These are phyloP conservation scores for Ligdia adustata DNA, from an alignment of 2,888 invertebrate species.

Conservation along the genomic window DNA sequence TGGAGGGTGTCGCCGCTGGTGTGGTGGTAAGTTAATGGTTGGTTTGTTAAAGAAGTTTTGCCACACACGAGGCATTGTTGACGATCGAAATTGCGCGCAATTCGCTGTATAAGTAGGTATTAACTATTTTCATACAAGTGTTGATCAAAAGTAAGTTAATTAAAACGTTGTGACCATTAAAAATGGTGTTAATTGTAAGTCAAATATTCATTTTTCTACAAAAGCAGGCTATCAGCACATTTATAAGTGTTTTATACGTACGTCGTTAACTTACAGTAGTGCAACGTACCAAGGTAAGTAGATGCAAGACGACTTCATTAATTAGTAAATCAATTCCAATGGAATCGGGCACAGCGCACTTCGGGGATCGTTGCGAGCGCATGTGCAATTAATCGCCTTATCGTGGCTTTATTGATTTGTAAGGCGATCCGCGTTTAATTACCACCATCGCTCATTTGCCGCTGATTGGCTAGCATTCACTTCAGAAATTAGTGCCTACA, in stretches of 20 bases:
- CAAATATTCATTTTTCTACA: too few relatives aligned
- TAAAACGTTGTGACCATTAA: too few relatives aligned
- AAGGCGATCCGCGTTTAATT: slow-evolving; percentile 83
- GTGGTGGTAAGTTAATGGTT: slow-evolving; percentile 53
- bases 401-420: slow-evolving; percentile 80
- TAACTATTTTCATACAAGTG: too few relatives aligned
- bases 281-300: too few relatives aligned
- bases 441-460: slow-evolving; percentile 77
- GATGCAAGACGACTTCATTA: slow-evolving; percentile 14
- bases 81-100: too few relatives aligned
- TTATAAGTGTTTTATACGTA: too few relatives aligned
- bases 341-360: slow-evolving; percentile 52
- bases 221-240: too few relatives aligned
- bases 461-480: slow-evolving; percentile 64
- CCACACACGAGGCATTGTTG: slow-evolving; percentile 55
- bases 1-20: slow-evolving; percentile 52
- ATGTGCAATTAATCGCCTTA: slow-evolving; percentile 82
- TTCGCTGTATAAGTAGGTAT: too few relatives aligned
- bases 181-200: too few relatives aligned
- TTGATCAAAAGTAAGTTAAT: too few relatives aligned
- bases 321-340: slow-evolving; percentile 41
- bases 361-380: slow-evolving; percentile 58
- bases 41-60: slow-evolving; percentile 36
- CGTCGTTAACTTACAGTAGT: too few relatives aligned
- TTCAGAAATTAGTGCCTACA: slow-evolving; percentile 6